Percentiles rank a stretch among this genome's conserved stretches.
These are phyloP conservation scores for Chironomus tentans DNA, from an alignment of 2,888 invertebrate genomes.

Conservation along the genomic window DNA sequence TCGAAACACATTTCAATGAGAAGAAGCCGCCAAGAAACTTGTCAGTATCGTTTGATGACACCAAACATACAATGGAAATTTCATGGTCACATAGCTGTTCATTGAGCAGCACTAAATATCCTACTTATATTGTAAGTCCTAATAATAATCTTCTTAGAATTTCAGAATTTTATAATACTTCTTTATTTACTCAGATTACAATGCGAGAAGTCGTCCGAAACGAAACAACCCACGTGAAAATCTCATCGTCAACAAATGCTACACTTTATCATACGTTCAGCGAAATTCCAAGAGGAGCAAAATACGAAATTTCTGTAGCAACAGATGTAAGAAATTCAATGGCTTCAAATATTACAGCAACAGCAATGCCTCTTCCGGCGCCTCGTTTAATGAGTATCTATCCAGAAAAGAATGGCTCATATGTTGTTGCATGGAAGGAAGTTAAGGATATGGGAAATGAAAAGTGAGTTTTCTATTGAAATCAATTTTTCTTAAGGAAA, in stretches of 20 bases:
- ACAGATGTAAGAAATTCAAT: slow-evolving; percentile 37
- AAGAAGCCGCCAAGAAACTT: slow-evolving; percentile 62
- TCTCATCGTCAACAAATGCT: slow-evolving; percentile 45
- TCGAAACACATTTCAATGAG: slow-evolving; percentile 55
- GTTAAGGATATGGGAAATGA: slow-evolving; percentile 33
- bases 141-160: neutral
- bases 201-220: slow-evolving; percentile 45
- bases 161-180: slow-evolving; percentile 23
- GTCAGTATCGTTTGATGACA: slow-evolving; percentile 41
- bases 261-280: slow-evolving; percentile 47
- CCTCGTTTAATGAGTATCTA: slow-evolving; percentile 56
- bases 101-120: slow-evolving; percentile 36
- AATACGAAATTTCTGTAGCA: slow-evolving; percentile 45
- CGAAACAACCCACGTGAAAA: slow-evolving; percentile 42
- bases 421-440: slow-evolving; percentile 58
- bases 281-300: slow-evolving; percentile 47
- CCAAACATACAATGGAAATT: slow-evolving; percentile 48
- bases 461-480: slow-evolving; percentile 30
- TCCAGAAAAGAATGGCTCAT: slow-evolving; percentile 51
- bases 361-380: slow-evolving; percentile 50
- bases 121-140: slow-evolving; percentile 53
- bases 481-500: neutral
- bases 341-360: slow-evolving; percentile 43
- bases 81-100: slow-evolving; percentile 66
- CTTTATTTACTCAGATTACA: slow-evolving; percentile 41